Evolutionary conservation across 2,113 vertebrate genomes (phyloP), one percentile per base, ranked within the genome.

Genomic region (Elephas maximus): DNA sequence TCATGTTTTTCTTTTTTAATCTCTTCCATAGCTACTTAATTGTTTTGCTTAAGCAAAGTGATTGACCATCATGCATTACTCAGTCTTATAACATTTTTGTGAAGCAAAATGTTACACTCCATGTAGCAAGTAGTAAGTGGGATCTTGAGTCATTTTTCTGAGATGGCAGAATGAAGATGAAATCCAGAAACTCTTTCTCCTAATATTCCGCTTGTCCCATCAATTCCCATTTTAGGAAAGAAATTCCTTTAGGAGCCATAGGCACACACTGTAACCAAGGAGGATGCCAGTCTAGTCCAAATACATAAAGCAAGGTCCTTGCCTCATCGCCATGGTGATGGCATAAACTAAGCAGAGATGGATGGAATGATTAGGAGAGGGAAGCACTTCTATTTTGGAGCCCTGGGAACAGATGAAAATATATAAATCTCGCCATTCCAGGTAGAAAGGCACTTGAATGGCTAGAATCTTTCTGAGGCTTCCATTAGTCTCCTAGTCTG

Each of bases 361-460:
- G 30, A 21, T 48, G 63, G 44, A 45, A 67, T 24, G 37, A 78
- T 79, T 63, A 69, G 44, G 30, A 77, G 76, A 87, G 88, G 33
- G 51, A 88, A 76, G 7, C 21, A 4, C 51, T 81, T 90, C 41
- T 80, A 41, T 80, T 87, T 45, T 45, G 28, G n/a, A 57, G 48
- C 53, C 65, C 71, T 88, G 73, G 65, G 77, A 76, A 84, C 81
- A 74, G 77, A 91, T 45, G 86, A 93, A 90, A 62, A 88, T 77
- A 4, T 33, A 1, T 41, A 37, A 78, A 69, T 41, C 45, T 48
- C 85, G n/a, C 24, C 74, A 37, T 48, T 93, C 62, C 15, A n/a
- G 11, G 33, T 60, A 76, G 65, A 69, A 48, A 48, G 65, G 1
- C 63, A 91, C 37, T 45, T 8, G 28, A 91, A 65, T 20, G 20